Conservation (phyloP, 2,113 vertebrate genomes). For the Catharus fuscescens region DNA sequence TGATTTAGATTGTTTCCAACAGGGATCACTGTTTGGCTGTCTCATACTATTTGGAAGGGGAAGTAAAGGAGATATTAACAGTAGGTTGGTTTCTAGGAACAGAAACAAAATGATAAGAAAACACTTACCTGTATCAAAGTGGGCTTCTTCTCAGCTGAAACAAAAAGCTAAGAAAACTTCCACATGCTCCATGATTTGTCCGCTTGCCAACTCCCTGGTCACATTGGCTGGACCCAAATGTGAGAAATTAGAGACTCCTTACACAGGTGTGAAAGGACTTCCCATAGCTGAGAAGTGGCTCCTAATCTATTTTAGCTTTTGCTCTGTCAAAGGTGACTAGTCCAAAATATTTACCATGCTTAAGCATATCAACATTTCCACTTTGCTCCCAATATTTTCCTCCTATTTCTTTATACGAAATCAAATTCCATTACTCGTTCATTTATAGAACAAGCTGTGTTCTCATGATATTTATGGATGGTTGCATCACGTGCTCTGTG, state of each 20-base stretch:
- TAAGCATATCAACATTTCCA: not conserved
- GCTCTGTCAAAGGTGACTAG: not conserved
- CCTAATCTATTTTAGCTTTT: not conserved
- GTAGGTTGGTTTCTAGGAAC: not conserved
- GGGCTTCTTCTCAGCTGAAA: not conserved
- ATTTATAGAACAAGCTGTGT: constrained; percentile 20
- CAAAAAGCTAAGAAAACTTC: not conserved
- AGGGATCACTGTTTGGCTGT: not conserved
- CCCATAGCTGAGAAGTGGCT: not conserved
- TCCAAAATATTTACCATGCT: not conserved
- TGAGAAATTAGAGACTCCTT: not conserved
- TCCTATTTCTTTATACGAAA: not conserved
- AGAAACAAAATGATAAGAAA: not conserved
- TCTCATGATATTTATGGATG: not conserved
- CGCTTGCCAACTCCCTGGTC: not conserved
- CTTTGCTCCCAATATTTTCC: not conserved
- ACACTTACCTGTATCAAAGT: not conserved
- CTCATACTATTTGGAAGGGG: not conserved
- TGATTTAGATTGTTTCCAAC: not conserved
- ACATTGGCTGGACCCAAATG: not conserved
- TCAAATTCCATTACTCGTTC: not conserved
- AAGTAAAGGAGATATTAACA: not conserved
- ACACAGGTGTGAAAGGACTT: not conserved
- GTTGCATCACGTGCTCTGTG: not conserved
- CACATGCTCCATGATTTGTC: not conserved